These are phyloP conservation scores for Amniataba percoides DNA, from an alignment of 2,797 vertebrate genomes.

Conservation along the genomic window DNA sequence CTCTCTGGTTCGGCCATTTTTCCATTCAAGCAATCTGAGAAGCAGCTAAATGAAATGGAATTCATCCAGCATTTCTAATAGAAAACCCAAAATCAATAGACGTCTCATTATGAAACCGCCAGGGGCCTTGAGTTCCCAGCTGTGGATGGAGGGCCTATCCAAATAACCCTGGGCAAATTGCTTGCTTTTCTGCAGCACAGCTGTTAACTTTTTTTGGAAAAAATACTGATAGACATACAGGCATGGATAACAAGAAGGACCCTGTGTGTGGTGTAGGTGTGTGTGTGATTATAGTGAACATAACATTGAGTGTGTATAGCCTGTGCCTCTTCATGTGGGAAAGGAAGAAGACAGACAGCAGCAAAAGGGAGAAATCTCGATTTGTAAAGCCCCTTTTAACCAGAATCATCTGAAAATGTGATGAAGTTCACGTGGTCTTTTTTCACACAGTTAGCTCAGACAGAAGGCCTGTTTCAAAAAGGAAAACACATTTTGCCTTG, in stretches of 20 bases:
- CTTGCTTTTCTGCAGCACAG: slow-evolving; percentile 70
- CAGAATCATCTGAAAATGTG: not conserved
- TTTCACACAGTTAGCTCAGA: not conserved
- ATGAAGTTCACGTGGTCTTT: not conserved
- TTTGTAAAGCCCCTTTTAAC: not conserved
- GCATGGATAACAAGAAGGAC: slow-evolving; percentile 16
- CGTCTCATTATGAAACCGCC: slow-evolving; percentile 73
- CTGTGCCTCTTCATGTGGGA: not conserved
- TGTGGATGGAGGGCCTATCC: slow-evolving; percentile 69
- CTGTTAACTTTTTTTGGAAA: slow-evolving; percentile 64
- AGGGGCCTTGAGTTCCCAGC: slow-evolving; percentile 66
- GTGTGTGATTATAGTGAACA: not conserved
- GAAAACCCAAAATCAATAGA: slow-evolving; percentile 79
- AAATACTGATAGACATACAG: slow-evolving; percentile 44
- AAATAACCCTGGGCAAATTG: slow-evolving; percentile 73
- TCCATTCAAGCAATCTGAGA: slow-evolving; percentile 57
- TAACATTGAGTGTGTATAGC: not conserved
- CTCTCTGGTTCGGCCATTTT: slow-evolving; percentile 55
- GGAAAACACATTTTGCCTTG: slow-evolving; percentile 8
- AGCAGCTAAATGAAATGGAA: slow-evolving; percentile 75
- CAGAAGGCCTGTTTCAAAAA: not conserved
- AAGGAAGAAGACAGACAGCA: not conserved
- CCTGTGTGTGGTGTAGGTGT: not conserved
- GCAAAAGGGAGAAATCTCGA: not conserved
- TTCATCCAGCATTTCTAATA: slow-evolving; percentile 76